phyloP scores from a whole-genome alignment of 2,888 invertebrate genomes.

The Geophilus truncorum region DNA sequence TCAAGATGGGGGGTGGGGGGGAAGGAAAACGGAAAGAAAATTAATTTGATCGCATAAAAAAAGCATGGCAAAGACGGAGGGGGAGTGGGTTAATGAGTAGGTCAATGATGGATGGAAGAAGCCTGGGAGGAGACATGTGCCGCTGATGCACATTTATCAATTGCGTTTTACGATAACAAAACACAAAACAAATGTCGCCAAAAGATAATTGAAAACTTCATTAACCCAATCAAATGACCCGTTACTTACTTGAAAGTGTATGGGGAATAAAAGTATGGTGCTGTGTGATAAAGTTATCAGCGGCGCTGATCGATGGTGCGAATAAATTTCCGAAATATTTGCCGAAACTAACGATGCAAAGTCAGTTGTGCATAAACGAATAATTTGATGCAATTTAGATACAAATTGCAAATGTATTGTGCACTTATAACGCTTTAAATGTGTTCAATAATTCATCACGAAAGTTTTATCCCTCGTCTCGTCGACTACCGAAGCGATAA shows the following conservation, averaged over 20 bases:
- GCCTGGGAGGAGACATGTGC: conserved; percentile 18
- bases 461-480: no score
- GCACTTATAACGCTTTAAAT: neutral
- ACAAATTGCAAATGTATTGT: neutral
- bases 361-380: conserved; percentile 10
- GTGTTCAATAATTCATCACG: neutral
- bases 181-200: conserved; percentile 17
- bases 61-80: neutral
- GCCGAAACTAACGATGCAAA: conserved; percentile 12
- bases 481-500: no score
- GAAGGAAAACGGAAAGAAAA: neutral
- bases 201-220: conserved; percentile 25
- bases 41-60: conserved; percentile 3
- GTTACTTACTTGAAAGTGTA: neutral
- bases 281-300: neutral
- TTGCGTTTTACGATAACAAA: conserved; percentile 20
- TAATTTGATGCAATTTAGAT: conserved; percentile 24
- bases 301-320: neutral
- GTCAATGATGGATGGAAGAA: conserved; percentile 21
- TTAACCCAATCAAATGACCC: conserved; percentile 21
- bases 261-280: neutral
- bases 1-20: no score
- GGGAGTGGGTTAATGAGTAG: conserved; percentile 13
- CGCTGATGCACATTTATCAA: conserved; percentile 20
- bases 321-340: conserved; percentile 7